These are phyloP conservation scores for Platysteira castanea DNA, from an alignment of 2,113 vertebrate species.

Conservation along the genomic window DNA sequence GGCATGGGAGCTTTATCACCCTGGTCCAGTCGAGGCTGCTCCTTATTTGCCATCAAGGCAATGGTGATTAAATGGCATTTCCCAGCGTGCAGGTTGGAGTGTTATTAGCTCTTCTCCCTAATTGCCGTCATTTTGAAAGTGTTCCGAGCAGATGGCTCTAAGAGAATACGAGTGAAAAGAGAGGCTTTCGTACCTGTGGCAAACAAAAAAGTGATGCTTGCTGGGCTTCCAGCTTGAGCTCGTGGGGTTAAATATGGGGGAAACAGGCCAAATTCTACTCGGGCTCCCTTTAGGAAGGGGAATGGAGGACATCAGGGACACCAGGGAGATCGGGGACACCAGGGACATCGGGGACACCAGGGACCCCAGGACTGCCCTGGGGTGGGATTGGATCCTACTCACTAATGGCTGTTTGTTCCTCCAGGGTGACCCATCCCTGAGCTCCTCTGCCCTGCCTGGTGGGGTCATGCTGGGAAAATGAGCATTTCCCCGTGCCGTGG, in stretches of 20 bases:
- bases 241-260: background rate
- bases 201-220: background rate
- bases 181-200: conserved; percentile 24
- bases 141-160: conserved; percentile 26
- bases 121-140: conserved; percentile 35
- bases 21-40: conserved; percentile 29
- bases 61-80: conserved; percentile 32
- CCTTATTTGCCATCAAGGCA: conserved; percentile 27
- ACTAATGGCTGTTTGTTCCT: background rate
- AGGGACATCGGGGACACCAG: background rate
- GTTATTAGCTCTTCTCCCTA: conserved; percentile 50
- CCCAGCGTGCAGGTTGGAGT: conserved; percentile 46
- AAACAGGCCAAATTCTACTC: background rate
- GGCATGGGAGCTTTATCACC: conserved; percentile 44
- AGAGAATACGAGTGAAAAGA: background rate
- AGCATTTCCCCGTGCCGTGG: background rate
- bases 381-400: background rate
- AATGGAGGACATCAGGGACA: background rate
- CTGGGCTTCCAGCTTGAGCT: background rate
- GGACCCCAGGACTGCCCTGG: background rate
- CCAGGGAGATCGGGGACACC: background rate
- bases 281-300: background rate
- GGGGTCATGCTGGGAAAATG: background rate
- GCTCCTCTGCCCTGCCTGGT: background rate
- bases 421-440: background rate